Evolutionary conservation across 2,888 invertebrate genomes (phyloP).

Genomic region (Poecilobothrus nobilitatus): DNA sequence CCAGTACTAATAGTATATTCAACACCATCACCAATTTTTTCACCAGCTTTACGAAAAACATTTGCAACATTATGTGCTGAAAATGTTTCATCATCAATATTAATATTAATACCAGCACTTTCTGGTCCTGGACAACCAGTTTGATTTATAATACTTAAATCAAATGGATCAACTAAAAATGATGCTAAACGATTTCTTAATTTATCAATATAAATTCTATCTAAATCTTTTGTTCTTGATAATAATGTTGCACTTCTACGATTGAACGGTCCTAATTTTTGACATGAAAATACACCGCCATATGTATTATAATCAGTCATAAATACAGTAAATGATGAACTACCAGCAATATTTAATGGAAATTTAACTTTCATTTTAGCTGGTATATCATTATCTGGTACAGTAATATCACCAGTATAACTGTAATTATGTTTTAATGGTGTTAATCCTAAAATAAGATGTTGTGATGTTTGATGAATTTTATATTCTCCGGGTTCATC

Average conservation of each 20-base stretch:
- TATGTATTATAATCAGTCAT: slow-evolving; percentile 66
- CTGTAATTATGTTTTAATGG: slow-evolving; percentile 71
- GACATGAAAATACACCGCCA: slow-evolving; percentile 72
- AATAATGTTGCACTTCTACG: slow-evolving; percentile 71
- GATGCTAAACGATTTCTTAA: slow-evolving; percentile 54
- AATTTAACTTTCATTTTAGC: slow-evolving; percentile 68
- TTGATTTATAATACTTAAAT: slow-evolving; percentile 66
- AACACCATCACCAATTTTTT: slow-evolving; percentile 61
- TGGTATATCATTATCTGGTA: slow-evolving; percentile 56
- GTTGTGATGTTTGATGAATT: slow-evolving; percentile 65
- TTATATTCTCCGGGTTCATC: slow-evolving; percentile 60
- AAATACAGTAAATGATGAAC: slow-evolving; percentile 64
- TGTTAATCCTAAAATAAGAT: slow-evolving; percentile 55
- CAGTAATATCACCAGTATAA: slow-evolving; percentile 62
- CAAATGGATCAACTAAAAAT: slow-evolving; percentile 66
- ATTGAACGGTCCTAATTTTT: slow-evolving; percentile 62
- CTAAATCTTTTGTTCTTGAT: slow-evolving; percentile 64
- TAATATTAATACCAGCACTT: slow-evolving; percentile 51
- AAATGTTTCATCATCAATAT: slow-evolving; percentile 68
- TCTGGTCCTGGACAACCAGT: slow-evolving; percentile 56
- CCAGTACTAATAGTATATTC: slow-evolving; percentile 62
- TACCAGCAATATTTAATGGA: slow-evolving; percentile 67
- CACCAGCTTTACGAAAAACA: slow-evolving; percentile 63
- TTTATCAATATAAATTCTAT: slow-evolving; percentile 62
- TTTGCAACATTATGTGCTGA: slow-evolving; percentile 63